Evolutionary conservation across 64 coral and sea anemone species (phyloP), one percentile per base, ranked within the genome.

Genomic region (Porites lutea): DNA sequence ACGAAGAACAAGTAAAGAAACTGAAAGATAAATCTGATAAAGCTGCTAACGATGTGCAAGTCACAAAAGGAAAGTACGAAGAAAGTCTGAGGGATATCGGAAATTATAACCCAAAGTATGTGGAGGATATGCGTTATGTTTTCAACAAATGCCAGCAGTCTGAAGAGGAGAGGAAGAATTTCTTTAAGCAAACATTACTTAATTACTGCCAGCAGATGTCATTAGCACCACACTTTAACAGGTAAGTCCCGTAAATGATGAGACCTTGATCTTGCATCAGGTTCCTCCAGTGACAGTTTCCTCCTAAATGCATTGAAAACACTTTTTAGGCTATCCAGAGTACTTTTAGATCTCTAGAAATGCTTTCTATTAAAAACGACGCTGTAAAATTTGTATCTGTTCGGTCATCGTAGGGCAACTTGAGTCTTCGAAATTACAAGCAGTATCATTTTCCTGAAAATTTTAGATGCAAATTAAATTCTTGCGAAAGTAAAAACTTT

Each of bases 1-100:
- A 52, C 22, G 96, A 98, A 22, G 97, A 98, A 58, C 97, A 98
- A 66, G 62, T 91, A 10, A 98, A 93, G 57, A 98, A 96, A 55
- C 88, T 96, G 2, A 82, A 82, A 70, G 97, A 98, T 13, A 96
- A 90, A 73, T 13, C 80, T 65, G 87, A 61, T 21, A 98, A 93
- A 84, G 59, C 82, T 53, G 74, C 65, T 6, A 86, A 66, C 14
- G 97, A 96, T 21, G 94, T 91, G 13, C 55, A 76, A 37, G 65
- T 76, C 45, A 52, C 61, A 13, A 75, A 82, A 73, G 87, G 59
- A 2, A 93, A 93, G 45, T 98, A 98, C 45, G 54, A 93, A 50
- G 97, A 98, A 37, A 86, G 88, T 13, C 27, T 98, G 47, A 79
- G 97, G 67, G 97, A 98, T 52, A 92, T 98, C 2, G 88, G 60